Conservation (phyloP, 2,888 invertebrate genomes). For the Sarcophaga carnaria region DNA sequence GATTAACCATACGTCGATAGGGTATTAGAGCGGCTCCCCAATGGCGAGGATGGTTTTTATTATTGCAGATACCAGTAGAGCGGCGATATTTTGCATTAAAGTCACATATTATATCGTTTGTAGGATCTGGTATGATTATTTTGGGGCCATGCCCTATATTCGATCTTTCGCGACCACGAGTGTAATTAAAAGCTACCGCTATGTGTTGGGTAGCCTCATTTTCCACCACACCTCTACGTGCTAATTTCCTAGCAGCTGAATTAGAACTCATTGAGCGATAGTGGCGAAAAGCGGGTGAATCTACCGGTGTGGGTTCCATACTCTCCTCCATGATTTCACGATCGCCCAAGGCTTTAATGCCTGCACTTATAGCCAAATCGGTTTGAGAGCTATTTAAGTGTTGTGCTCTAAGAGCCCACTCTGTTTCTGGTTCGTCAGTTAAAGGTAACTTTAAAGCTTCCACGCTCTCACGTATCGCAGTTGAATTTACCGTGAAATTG, state of each 20-base stretch:
- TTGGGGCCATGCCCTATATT: constrained; percentile 80
- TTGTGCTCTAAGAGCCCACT: constrained; percentile 73
- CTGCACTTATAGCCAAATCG: constrained; percentile 83
- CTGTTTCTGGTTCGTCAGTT: constrained; percentile 74
- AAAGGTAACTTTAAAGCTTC: constrained; percentile 72
- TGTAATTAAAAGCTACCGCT: constrained; percentile 83
- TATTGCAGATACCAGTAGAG: constrained; percentile 90
- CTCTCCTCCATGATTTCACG: constrained; percentile 84
- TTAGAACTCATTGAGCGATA: constrained; percentile 87
- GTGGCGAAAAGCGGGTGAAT: constrained; percentile 87
- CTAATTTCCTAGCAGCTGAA: constrained; percentile 84
- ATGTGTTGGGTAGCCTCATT: constrained; percentile 87
- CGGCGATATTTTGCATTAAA: constrained; percentile 84
- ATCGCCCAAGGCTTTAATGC: constrained; percentile 84
- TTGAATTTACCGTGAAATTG: constrained; percentile 54
- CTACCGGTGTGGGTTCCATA: constrained; percentile 81
- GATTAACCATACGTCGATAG: constrained; percentile 86
- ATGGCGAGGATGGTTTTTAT: constrained; percentile 84
- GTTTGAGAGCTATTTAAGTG: constrained; percentile 68
- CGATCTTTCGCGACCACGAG: constrained; percentile 76
- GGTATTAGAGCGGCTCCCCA: constrained; percentile 90
- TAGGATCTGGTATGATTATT: constrained; percentile 76
- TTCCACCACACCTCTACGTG: constrained; percentile 86
- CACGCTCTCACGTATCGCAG: constrained; percentile 62
- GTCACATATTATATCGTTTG: constrained; percentile 79